phyloP scores from a whole-genome alignment of 2,888 invertebrate species.

The Melieria omissa region DNA sequence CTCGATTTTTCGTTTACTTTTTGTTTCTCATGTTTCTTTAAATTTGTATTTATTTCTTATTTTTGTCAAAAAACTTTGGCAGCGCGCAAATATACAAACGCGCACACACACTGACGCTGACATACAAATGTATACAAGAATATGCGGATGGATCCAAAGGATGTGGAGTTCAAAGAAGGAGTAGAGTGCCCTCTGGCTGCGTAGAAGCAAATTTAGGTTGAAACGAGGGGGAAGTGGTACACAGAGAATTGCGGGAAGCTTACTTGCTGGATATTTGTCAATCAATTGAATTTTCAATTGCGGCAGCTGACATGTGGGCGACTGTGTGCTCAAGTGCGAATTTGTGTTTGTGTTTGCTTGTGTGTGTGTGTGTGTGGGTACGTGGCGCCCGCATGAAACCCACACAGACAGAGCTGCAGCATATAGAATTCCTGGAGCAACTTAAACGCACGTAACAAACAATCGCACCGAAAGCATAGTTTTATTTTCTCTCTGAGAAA shows the following conservation, averaged over 20 bases:
- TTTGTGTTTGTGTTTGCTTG: constrained; percentile 6
- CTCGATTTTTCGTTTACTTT: background rate
- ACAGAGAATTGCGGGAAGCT: background rate
- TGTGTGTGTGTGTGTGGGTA: constrained; percentile 13
- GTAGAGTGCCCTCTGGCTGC: too few relatives aligned
- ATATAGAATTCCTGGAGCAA: background rate
- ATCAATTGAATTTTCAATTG: constrained; percentile 45
- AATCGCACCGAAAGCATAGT: background rate
- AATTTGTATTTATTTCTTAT: background rate
- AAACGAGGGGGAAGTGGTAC: background rate
- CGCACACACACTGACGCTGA: background rate
- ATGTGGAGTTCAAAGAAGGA: background rate
- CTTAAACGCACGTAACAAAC: background rate
- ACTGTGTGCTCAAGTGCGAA: background rate
- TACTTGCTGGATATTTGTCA: constrained; percentile 41
- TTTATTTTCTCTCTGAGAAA: background rate
- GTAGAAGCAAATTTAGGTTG: background rate
- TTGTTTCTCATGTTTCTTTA: background rate
- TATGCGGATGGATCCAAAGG: background rate
- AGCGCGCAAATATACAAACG: background rate
- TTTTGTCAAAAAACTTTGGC: background rate
- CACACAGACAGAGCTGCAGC: background rate
- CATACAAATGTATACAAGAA: background rate
- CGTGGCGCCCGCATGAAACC: constrained; percentile 16
- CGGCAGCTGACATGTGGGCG: constrained; percentile 30